phyloP scores from a whole-genome alignment of 2,888 invertebrate genomes.

The Matsumyia berberina region DNA sequence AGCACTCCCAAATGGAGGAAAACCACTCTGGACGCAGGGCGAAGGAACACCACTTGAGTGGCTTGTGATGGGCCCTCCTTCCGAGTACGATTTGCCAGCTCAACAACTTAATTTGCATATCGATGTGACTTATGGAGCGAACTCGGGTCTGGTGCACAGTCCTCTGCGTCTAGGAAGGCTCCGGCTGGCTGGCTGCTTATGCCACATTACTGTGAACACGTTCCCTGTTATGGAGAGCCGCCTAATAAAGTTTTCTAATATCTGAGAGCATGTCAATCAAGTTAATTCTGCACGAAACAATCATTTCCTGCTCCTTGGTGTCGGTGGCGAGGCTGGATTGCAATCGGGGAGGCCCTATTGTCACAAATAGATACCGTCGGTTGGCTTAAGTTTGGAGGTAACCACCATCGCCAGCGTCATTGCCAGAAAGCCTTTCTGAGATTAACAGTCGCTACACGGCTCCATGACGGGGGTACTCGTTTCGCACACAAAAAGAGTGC shows the following conservation, averaged over 20 bases:
- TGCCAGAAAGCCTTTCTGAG: slow-evolving; percentile 49
- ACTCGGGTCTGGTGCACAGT: background rate
- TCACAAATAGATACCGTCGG: slow-evolving; percentile 61
- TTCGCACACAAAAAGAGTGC: slow-evolving; percentile 2
- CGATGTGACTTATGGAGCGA: slow-evolving; percentile 59
- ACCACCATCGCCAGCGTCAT: slow-evolving; percentile 64
- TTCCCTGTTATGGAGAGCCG: slow-evolving; percentile 24
- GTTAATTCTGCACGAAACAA: slow-evolving; percentile 75
- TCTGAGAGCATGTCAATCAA: slow-evolving; percentile 72
- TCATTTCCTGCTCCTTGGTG: slow-evolving; percentile 65
- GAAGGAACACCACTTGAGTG: background rate
- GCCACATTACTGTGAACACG: slow-evolving; percentile 40
- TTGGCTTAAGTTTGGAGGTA: slow-evolving; percentile 48
- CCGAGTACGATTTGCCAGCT: slow-evolving; percentile 33
- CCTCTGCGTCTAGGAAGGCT: slow-evolving; percentile 1
- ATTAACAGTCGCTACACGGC: slow-evolving; percentile 52
- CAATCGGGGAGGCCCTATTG: slow-evolving; percentile 3
- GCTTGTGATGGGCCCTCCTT: slow-evolving; percentile 12
- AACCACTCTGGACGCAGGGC: slow-evolving; percentile 16
- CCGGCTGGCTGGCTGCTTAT: slow-evolving; percentile 1
- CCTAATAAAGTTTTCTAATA: slow-evolving; percentile 71
- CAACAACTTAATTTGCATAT: slow-evolving; percentile 76
- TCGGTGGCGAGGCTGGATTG: slow-evolving; percentile 8
- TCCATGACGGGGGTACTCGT: slow-evolving; percentile 24
- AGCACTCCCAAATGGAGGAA: slow-evolving; percentile 12